These are phyloP conservation scores for Lobophora halterata DNA, from an alignment of 2,888 invertebrate genomes.

Conservation along the genomic window DNA sequence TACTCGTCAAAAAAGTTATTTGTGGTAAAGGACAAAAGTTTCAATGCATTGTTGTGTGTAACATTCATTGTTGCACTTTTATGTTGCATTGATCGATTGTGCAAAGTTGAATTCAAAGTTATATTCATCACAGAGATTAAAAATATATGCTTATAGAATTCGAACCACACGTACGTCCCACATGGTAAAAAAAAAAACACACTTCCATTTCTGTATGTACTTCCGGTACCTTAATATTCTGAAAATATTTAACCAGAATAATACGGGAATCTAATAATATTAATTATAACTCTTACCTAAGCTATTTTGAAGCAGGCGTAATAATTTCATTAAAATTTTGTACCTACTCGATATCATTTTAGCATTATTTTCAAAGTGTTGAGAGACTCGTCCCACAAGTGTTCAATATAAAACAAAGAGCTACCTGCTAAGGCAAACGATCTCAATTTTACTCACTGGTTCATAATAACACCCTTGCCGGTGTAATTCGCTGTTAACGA, in stretches of 20 bases:
- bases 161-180: too few species aligned
- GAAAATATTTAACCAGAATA: too few species aligned
- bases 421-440: slow-evolving; percentile 47
- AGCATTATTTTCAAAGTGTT: too few species aligned
- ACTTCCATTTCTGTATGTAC: too few species aligned
- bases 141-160: too few species aligned
- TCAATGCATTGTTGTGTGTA: slow-evolving; percentile 23
- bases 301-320: too few species aligned
- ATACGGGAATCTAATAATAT: too few species aligned
- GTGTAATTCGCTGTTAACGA: slow-evolving; percentile 73
- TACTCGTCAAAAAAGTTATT: slow-evolving; percentile 38
- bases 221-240: too few species aligned
- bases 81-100: slow-evolving; percentile 18
- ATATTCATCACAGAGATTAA: background rate
- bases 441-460: slow-evolving; percentile 50
- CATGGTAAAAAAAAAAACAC: slow-evolving; percentile 1
- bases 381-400: slow-evolving; percentile 10
- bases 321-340: too few species aligned
- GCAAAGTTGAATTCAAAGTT: slow-evolving; percentile 3
- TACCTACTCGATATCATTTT: too few species aligned
- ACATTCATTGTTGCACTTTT: slow-evolving; percentile 25
- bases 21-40: slow-evolving; percentile 26
- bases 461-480: slow-evolving; percentile 63
- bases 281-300: too few species aligned
- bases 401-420: slow-evolving; percentile 17